Percentiles rank a stretch among this genome's conserved stretches.
Evolutionary conservation across 2,888 invertebrate species (phyloP).

Genomic region (Idaea biselata): DNA sequence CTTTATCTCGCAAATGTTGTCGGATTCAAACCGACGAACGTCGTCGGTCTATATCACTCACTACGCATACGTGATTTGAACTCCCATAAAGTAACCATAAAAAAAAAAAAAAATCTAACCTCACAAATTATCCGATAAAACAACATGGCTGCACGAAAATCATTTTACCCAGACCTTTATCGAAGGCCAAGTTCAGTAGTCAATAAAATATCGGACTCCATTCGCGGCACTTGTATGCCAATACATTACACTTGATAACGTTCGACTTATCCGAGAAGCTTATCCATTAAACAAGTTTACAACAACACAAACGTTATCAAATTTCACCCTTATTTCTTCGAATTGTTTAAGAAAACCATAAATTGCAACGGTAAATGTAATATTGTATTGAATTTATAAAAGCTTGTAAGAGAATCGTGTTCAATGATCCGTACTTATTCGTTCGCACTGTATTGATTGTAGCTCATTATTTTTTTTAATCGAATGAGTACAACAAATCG

Average conservation of each 20-base stretch:
- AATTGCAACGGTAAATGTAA: not conserved
- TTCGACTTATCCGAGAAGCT: conserved; percentile 1
- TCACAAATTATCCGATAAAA: not conserved
- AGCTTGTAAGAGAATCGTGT: not conserved
- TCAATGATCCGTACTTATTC: not conserved
- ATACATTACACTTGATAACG: conserved; percentile 4
- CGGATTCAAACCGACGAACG: too few relatives aligned
- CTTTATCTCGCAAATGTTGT: too few relatives aligned
- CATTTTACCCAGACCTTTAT: conserved; percentile 1
- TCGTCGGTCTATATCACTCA: too few relatives aligned
- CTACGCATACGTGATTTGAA: not conserved
- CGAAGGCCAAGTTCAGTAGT: conserved; percentile 4
- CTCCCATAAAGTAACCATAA: too few relatives aligned
- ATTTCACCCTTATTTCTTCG: not conserved
- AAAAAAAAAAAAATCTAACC: not conserved
- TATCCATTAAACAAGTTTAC: not conserved
- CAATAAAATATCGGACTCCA: conserved; percentile 1
- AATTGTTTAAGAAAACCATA: not conserved
- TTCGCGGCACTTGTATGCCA: conserved; percentile 1
- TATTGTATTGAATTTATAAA: not conserved
- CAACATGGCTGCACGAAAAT: conserved; percentile 2
- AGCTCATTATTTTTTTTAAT: not conserved
- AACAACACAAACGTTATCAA: not conserved
- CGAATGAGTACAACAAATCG: too few relatives aligned
- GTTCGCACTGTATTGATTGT: not conserved